Evolutionary conservation across 2,113 vertebrate genomes (phyloP).

Genomic region (Oreochromis aureus): DNA sequence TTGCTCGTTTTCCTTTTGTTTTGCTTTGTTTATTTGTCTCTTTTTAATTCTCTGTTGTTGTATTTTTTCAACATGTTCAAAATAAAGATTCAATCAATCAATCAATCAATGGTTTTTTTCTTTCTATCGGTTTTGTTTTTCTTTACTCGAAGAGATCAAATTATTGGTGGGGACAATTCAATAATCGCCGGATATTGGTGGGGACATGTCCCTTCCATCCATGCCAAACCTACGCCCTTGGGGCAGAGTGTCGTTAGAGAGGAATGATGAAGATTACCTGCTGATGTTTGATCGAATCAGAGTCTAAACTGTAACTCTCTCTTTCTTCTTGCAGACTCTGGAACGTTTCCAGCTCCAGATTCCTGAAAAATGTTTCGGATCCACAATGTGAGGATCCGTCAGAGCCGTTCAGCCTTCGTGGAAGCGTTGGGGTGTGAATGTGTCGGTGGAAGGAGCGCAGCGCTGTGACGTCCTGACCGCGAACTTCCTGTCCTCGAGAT

Average conservation of each 20-base stretch:
- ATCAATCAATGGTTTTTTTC: no score
- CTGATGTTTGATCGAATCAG: neutral
- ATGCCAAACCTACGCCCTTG: no score
- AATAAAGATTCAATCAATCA: no score
- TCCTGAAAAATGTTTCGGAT: neutral
- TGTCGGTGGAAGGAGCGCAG: neutral
- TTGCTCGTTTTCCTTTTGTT: no score
- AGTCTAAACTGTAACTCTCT: neutral
- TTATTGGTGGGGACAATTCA: no score
- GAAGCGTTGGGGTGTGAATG: neutral
- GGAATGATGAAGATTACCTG: neutral
- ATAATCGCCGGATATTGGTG: no score
- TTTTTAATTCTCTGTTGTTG: no score
- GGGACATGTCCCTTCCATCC: no score
- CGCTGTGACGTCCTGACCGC: neutral
- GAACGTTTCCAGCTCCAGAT: neutral
- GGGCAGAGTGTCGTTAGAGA: neutral
- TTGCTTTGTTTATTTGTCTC: no score
- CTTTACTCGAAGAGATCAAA: no score
- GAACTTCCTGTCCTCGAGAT: neutral
- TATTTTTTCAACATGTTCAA: no score
- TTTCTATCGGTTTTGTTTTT: no score
- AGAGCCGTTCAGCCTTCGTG: rapidly evolving
- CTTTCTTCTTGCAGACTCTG: neutral
- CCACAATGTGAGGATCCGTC: neutral